A percentile compares a stretch with the other conserved stretches of the same genome.
Conservation (phyloP, 2,888 invertebrate genomes). For the Dioctria linearis region DNA sequence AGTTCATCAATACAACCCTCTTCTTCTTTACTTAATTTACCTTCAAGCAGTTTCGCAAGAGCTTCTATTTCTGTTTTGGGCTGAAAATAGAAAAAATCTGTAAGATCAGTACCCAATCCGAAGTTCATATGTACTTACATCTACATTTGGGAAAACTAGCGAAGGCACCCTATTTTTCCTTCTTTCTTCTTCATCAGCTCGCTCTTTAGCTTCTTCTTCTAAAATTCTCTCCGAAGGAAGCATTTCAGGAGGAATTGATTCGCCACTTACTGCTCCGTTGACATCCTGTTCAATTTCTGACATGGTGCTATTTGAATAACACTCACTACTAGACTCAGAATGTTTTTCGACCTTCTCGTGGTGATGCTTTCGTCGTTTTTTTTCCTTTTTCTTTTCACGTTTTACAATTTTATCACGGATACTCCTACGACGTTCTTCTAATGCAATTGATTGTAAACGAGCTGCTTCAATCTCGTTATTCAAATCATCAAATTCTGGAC, state of each 20-base stretch:
- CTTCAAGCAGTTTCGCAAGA: slow-evolving; percentile 79
- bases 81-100: slow-evolving; percentile 68
- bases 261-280: slow-evolving; percentile 68
- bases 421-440: slow-evolving; percentile 79
- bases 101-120: slow-evolving; percentile 29
- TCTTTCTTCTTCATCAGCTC: slow-evolving; percentile 78
- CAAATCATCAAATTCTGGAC: slow-evolving; percentile 81
- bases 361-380: slow-evolving; percentile 77
- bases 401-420: slow-evolving; percentile 82
- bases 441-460: slow-evolving; percentile 78
- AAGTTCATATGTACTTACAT: slow-evolving; percentile 74
- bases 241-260: slow-evolving; percentile 67
- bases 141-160: slow-evolving; percentile 82
- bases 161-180: slow-evolving; percentile 84
- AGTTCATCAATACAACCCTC: slow-evolving; percentile 83
- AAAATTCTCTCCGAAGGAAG: slow-evolving; percentile 73
- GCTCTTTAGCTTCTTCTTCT: slow-evolving; percentile 77
- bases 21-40: slow-evolving; percentile 82
- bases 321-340: slow-evolving; percentile 57
- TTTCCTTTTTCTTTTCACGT: slow-evolving; percentile 82
- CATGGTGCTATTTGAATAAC: slow-evolving; percentile 60
- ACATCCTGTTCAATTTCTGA: slow-evolving; percentile 67
- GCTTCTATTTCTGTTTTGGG: slow-evolving; percentile 82
- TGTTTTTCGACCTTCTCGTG: slow-evolving; percentile 18
- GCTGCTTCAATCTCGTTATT: slow-evolving; percentile 84